These are phyloP conservation scores for Pogonophryne albipinna DNA, from an alignment of 2,797 vertebrate species.

Conservation along the genomic window DNA sequence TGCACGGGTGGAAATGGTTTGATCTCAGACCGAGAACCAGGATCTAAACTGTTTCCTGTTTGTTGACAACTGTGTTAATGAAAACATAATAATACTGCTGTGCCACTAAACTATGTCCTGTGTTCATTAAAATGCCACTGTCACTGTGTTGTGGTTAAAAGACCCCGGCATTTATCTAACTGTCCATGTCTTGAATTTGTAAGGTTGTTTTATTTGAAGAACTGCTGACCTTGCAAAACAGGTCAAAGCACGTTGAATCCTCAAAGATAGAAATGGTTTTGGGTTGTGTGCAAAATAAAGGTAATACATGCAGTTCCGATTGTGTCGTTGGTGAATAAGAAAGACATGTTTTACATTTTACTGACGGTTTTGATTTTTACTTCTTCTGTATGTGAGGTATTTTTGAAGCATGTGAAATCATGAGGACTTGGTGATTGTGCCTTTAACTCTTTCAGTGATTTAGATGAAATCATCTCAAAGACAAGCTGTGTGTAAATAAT, in stretches of 20 bases:
- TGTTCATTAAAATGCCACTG: not conserved
- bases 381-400: not conserved
- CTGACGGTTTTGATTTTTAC: not conserved
- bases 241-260: not conserved
- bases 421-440: not conserved
- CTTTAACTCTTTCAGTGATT: not conserved
- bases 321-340: not conserved
- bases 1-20: no score
- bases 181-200: not conserved
- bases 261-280: not conserved
- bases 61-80: not conserved
- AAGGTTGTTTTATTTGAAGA: not conserved
- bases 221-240: not conserved
- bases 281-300: slow-evolving; percentile 45
- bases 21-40: not conserved
- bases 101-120: not conserved
- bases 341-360: no score
- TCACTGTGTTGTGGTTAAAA: not conserved
- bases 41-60: not conserved
- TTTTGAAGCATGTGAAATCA: not conserved
- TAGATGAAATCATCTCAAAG: not conserved
- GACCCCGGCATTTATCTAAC: not conserved
- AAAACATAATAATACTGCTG: not conserved
- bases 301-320: not conserved
- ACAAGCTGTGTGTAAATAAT: no score